A percentile compares a stretch with the other conserved stretches of the same genome.
Conservation (phyloP, 2,888 invertebrate genomes). For the Frankliniella intonsa region DNA sequence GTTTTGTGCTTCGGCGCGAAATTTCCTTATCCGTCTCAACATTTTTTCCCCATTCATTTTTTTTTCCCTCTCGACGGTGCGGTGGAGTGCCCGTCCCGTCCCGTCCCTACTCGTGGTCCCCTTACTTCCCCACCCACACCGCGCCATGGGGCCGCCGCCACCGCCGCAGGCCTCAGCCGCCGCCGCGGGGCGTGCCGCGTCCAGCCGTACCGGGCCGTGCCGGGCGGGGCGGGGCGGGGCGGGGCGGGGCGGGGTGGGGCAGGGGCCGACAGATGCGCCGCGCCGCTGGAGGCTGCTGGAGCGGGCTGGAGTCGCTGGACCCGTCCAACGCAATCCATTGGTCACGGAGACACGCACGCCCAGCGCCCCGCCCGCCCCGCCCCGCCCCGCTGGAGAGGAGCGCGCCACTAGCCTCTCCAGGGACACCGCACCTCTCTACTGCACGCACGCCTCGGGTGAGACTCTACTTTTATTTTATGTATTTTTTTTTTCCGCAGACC, state of each 20-base stretch:
- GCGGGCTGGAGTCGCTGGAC: neutral
- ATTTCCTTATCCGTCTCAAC: neutral
- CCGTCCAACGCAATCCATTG: slow-evolving; percentile 14
- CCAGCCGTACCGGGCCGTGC: neutral
- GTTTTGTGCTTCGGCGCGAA: too few relatives aligned
- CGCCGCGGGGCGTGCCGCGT: neutral
- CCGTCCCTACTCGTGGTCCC: too few relatives aligned
- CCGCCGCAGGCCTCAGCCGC: neutral
- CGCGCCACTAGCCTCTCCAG: neutral
- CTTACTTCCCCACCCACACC: too few relatives aligned
- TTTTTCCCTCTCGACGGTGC: neutral
- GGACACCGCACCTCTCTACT: too few relatives aligned
- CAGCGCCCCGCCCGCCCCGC: slow-evolving; percentile 1
- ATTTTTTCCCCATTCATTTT: neutral
- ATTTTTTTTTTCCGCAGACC: too few relatives aligned
- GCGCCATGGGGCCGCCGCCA: neutral
- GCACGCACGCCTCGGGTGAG: too few relatives aligned
- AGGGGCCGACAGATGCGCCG: slow-evolving; percentile 8
- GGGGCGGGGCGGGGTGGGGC: neutral
- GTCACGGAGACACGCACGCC: slow-evolving; percentile 25
- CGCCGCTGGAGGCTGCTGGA: neutral
- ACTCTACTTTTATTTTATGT: too few relatives aligned
- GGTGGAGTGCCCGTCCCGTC: neutral
- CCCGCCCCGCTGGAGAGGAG: neutral
- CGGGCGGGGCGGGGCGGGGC: too few relatives aligned